phyloP scores from a whole-genome alignment of 1,140 invertebrate species.

The Drosophila punjabiensis region DNA sequence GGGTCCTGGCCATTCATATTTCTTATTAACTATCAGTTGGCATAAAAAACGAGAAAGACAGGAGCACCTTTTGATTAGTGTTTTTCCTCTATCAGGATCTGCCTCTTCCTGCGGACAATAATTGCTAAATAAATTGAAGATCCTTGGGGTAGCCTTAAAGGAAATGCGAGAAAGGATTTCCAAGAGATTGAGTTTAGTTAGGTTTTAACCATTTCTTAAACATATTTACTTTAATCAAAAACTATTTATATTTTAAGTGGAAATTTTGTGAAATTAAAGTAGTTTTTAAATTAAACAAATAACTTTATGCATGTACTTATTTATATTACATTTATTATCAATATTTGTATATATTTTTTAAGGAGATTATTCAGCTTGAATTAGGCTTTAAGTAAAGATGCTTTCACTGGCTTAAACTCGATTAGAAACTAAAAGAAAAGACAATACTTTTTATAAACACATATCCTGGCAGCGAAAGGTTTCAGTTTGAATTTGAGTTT shows the following conservation, averaged over 20 bases:
- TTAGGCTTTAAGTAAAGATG: not conserved
- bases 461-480: not conserved
- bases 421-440: not conserved
- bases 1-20: constrained; percentile 40
- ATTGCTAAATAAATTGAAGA: constrained; percentile 1
- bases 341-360: not conserved
- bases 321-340: not conserved
- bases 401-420: not conserved
- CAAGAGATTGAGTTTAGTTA: too few relatives aligned
- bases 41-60: constrained; percentile 11
- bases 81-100: constrained; percentile 41
- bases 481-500: not conserved
- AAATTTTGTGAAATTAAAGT: not conserved
- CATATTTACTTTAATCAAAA: too few relatives aligned
- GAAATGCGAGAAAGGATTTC: too few relatives aligned
- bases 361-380: not conserved
- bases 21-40: constrained; percentile 61
- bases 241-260: not conserved
- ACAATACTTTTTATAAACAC: not conserved
- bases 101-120: not conserved
- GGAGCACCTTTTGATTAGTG: constrained; percentile 50
- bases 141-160: not conserved
- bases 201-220: too few relatives aligned
- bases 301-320: too few relatives aligned
- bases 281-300: too few relatives aligned